Evolutionary conservation across 1,140 invertebrate genomes (phyloP).

Genomic region (Scaptodrosophila lebanonensis): DNA sequence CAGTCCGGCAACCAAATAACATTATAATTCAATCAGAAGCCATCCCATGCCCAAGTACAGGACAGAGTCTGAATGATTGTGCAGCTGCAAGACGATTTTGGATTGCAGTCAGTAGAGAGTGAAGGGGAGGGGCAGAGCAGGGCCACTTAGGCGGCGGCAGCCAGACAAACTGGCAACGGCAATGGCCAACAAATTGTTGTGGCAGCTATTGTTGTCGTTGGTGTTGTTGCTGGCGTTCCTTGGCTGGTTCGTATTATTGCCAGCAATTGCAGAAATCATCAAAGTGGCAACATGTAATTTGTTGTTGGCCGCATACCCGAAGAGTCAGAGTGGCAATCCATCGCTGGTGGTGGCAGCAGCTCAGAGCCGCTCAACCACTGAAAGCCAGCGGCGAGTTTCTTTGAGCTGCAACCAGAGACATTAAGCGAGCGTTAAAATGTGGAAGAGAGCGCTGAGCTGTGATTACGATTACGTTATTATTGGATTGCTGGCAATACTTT

Average conservation of each 20-base stretch:
- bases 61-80: conserved; percentile 24
- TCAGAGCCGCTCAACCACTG: no score
- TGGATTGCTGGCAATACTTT: conserved; percentile 40
- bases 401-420: conserved; percentile 39
- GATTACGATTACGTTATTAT: conserved; percentile 54
- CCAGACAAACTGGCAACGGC: conserved; percentile 51
- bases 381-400: conserved; percentile 45
- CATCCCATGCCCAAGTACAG: conserved; percentile 17
- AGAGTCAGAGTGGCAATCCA: no score
- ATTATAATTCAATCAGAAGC: conserved; percentile 70
- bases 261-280: conserved; percentile 70
- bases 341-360: conserved; percentile 38
- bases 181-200: conserved; percentile 14
- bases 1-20: conserved; percentile 39
- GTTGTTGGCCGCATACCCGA: not conserved
- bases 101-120: conserved; percentile 12
- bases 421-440: conserved; percentile 70
- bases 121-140: not conserved
- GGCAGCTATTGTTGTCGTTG: not conserved
- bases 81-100: conserved; percentile 37
- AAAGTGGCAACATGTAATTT: conserved; percentile 66
- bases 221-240: conserved; percentile 26
- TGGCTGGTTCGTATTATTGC: conserved; percentile 31
- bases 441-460: conserved; percentile 25
- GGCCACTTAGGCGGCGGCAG: conserved; percentile 22